Evolutionary conservation across 2,113 vertebrate genomes (phyloP).

Genomic region (Tyrannus savana): DNA sequence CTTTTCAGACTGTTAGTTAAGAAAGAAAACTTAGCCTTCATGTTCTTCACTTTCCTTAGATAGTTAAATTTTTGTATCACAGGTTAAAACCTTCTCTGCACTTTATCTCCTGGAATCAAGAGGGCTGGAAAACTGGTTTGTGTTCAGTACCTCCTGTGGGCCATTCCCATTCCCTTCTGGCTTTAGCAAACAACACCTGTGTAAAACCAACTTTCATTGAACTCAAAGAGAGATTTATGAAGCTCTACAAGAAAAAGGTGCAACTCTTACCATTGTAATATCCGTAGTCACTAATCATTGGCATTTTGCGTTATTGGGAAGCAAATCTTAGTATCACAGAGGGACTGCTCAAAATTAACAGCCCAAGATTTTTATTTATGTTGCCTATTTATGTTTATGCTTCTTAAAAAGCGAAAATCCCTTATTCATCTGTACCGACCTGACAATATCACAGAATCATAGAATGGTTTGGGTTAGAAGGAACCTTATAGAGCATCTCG

Average conservation of each 20-base stretch:
- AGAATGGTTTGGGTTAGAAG: background rate
- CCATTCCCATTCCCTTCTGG: conserved; percentile 88
- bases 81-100: conserved; percentile 89
- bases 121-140: conserved; percentile 96
- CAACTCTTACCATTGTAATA: background rate
- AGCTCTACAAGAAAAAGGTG: conserved; percentile 94
- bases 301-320: background rate
- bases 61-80: conserved; percentile 16
- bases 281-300: background rate
- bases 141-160: conserved; percentile 94
- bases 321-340: background rate
- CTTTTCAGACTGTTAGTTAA: background rate
- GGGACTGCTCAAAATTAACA: background rate
- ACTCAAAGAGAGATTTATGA: conserved; percentile 86
- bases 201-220: conserved; percentile 87
- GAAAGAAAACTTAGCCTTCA: background rate
- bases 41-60: background rate
- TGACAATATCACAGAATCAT: background rate
- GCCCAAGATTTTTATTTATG: background rate
- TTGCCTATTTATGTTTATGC: background rate
- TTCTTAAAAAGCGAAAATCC: background rate
- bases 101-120: conserved; percentile 95
- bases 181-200: conserved; percentile 94
- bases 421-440: background rate
- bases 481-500: background rate